These are phyloP conservation scores for Heliconius eleuchia DNA, from an alignment of 1,140 invertebrate genomes.

Conservation along the genomic window DNA sequence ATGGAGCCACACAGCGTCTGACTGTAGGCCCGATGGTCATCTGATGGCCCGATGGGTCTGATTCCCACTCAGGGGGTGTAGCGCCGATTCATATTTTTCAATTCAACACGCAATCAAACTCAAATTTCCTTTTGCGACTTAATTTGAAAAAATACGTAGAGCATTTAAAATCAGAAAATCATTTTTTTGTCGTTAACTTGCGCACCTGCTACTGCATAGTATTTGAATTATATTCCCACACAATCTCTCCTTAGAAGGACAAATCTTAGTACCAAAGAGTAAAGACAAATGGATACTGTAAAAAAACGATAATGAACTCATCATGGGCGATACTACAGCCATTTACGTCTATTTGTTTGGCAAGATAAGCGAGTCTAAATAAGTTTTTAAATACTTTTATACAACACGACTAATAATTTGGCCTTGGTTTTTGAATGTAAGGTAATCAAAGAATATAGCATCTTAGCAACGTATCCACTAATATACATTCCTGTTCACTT, in stretches of 20 bases:
- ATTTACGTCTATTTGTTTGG: constrained; percentile 8
- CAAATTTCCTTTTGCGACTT: background rate
- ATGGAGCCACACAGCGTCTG: background rate
- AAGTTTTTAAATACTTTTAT: constrained; percentile 10
- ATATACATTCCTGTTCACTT: background rate
- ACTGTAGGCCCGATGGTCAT: background rate
- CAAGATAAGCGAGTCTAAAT: constrained; percentile 10
- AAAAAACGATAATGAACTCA: constrained; percentile 29
- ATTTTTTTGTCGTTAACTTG: background rate
- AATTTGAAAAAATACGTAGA: too few relatives aligned
- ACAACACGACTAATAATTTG: background rate
- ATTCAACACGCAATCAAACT: too few relatives aligned
- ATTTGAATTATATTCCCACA: constrained; percentile 2
- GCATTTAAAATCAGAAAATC: background rate
- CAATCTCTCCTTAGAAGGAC: constrained; percentile 21
- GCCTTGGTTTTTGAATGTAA: background rate
- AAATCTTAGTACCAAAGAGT: constrained; percentile 17
- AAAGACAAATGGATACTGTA: constrained; percentile 16
- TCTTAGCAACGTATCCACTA: background rate
- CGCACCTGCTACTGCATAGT: background rate
- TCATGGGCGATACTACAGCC: constrained; percentile 14
- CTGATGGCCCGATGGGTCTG: background rate
- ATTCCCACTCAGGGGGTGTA: background rate
- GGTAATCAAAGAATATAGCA: background rate
- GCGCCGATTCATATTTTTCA: background rate